Conservation (phyloP, 35 echinoderm and acorn worm genomes). For the Apostichopus parvimensis region DNA sequence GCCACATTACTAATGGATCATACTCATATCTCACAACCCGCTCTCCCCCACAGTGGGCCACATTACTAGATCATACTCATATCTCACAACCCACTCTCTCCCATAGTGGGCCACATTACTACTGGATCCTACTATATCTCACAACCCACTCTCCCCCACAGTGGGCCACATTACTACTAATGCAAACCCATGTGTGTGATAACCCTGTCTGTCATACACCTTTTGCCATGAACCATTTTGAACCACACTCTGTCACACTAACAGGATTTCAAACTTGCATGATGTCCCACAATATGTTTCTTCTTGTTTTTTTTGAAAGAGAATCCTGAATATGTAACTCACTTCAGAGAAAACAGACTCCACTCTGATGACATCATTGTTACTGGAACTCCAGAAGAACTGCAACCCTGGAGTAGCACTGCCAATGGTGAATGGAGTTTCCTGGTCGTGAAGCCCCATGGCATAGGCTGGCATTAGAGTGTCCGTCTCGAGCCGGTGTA, state of each 20-base stretch:
- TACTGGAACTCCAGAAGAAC: constrained; percentile 84
- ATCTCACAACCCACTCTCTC: no score
- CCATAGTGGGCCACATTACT: no score
- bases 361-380: constrained; percentile 76
- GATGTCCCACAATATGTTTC: no score
- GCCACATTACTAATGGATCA: no score
- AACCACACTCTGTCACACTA: not conserved
- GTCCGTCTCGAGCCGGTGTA: constrained; percentile 67
- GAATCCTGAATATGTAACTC: not conserved
- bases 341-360: constrained; percentile 83
- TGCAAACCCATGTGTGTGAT: no score
- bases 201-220: not conserved
- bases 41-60: not conserved
- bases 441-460: constrained; percentile 65
- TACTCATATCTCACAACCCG: no score
- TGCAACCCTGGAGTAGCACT: constrained; percentile 62
- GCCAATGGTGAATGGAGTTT: constrained; percentile 89
- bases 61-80: no score
- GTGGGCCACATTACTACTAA: no score
- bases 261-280: not conserved
- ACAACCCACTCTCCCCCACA: no score
- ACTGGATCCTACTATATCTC: no score
- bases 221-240: not conserved
- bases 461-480: constrained; percentile 89
- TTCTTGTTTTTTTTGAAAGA: no score